Base-by-base conservation (phyloP, 2,797 vertebrate genomes). In the Aplochiton taeniatus region DNA sequence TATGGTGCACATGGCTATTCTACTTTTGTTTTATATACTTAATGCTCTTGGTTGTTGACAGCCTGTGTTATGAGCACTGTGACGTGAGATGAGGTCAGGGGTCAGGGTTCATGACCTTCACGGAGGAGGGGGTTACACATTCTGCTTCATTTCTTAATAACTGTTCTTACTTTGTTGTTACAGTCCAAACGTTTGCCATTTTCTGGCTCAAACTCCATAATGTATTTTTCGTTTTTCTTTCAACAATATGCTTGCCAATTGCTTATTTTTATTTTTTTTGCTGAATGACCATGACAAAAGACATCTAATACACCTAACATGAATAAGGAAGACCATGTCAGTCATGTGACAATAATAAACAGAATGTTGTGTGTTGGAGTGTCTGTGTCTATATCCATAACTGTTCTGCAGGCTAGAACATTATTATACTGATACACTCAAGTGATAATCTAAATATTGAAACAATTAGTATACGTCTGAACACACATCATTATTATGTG, bases 51-150 rank as follows among this genome's bases (percentile, higher is more conserved):
- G 75, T 87, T 87, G 83, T 86, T 87, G 87, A 87, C 87, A 81
- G 80, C 72, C 83, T 77, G 59, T 77, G 54, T 80, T 74, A 74
- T 70, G 68, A 79, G 77, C 73, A 70, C 61, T 68, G 49, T 73
- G 57, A 65, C 70, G 65, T 72, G 78, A 72, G 77, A 80, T 84
- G 81, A 88, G 83, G 85, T 90, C 87, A 85, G 85, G 83, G 86
- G 78, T 89, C 80, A 89, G 76, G 73, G 71, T 72, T 87, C 84
- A 76, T 68, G 82, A 76, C 81, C 79, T 83, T 81, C 79, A 69
- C 48, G 65, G 58, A 16, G 8, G 66, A 76, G 56, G 70, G 73
- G 65, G 70, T 18, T 48, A 19, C 65, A 80, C 31, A 67, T 70
- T 82, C 77, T 87, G 77, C 69, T 80, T 81, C 62, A 75, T 63